Percentiles rank a stretch among this genome's conserved stretches.
phyloP scores from a whole-genome alignment of 1,140 invertebrate species.

The Platorchestia sp. region DNA sequence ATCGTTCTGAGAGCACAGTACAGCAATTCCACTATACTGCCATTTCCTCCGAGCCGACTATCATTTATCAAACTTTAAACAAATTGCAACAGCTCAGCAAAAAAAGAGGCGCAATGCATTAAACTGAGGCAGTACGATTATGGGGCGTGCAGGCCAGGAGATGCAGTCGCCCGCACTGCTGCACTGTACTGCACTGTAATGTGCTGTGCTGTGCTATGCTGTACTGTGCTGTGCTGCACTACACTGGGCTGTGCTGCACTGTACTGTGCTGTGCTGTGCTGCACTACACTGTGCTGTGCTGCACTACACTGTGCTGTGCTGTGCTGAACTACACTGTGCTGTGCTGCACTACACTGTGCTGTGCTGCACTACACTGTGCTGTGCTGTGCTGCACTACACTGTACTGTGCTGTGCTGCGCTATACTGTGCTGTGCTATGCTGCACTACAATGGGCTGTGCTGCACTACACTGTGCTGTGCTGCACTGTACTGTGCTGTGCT shows the following conservation, averaged over 20 bases:
- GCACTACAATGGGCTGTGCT: neutral
- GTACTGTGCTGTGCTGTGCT: neutral
- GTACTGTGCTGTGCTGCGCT: constrained; percentile 2
- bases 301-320: neutral
- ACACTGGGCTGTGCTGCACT: neutral
- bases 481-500: neutral
- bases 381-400: constrained; percentile 37
- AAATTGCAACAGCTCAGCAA: too few relatives aligned
- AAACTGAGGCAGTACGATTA: too few relatives aligned
- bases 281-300: neutral
- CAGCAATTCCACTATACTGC: too few relatives aligned
- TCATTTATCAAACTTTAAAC: too few relatives aligned
- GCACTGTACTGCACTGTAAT: neutral
- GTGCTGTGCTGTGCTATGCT: neutral
- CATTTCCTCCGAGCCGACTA: too few relatives aligned
- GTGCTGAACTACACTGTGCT: neutral
- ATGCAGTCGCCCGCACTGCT: neutral
- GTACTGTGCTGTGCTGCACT: neutral
- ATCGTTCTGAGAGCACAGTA: too few relatives aligned
- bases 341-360: constrained; percentile 7
- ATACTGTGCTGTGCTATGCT: neutral
- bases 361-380: constrained; percentile 11
- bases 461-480: neutral
- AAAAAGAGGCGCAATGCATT: too few relatives aligned
- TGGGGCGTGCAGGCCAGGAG: too few relatives aligned